These are phyloP conservation scores for Centropristis striata DNA, from an alignment of 2,113 vertebrate species.

Conservation along the genomic window DNA sequence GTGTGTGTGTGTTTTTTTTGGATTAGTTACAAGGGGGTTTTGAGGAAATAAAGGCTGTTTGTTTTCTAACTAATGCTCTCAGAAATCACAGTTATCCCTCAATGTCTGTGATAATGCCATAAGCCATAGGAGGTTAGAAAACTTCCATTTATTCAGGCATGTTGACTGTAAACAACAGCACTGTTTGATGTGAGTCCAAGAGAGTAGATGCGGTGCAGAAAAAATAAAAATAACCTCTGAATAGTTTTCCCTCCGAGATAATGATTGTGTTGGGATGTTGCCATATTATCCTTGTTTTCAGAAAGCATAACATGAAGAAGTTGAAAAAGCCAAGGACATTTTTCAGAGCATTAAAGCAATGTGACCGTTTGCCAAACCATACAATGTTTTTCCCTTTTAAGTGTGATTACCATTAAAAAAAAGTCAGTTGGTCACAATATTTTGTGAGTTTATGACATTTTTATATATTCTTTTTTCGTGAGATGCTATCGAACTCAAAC, in stretches of 20 bases:
- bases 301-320: background rate
- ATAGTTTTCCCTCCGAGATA: background rate
- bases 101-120: conserved; percentile 39
- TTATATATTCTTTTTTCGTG: background rate
- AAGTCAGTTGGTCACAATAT: background rate
- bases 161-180: conserved; percentile 18
- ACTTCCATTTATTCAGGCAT: conserved; percentile 6
- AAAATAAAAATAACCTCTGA: conserved; percentile 1
- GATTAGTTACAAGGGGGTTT: conserved; percentile 29
- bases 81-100: conserved; percentile 37
- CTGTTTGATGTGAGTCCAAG: conserved; percentile 15
- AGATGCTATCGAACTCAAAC: too few relatives aligned
- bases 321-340: background rate
- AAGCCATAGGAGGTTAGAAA: conserved; percentile 33
- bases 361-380: background rate
- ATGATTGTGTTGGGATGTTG: background rate
- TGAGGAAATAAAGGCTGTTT: conserved; percentile 19
- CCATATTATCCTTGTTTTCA: background rate
- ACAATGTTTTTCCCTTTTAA: background rate
- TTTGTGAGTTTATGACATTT: background rate
- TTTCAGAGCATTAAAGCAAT: background rate
- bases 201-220: background rate
- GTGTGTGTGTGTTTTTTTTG: conserved; percentile 7
- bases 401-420: too few relatives aligned
- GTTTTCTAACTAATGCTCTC: conserved; percentile 2